Conservation (phyloP, 2,113 vertebrate species). For the Ctenodactylus gundi region DNA sequence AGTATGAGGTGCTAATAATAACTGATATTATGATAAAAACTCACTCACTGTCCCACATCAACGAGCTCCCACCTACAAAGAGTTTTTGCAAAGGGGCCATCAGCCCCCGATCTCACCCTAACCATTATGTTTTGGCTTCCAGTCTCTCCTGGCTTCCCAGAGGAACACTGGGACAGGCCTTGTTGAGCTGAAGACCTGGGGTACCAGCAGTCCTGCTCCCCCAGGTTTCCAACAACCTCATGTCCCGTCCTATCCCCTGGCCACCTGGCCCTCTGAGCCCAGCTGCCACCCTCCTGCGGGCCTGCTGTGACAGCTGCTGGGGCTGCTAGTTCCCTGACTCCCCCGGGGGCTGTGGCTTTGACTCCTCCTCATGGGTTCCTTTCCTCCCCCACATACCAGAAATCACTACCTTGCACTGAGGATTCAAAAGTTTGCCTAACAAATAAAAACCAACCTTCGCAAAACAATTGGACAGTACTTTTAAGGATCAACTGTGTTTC, state of each 20-base stretch:
- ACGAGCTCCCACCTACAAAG: conserved; percentile 23
- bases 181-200: not conserved
- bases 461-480: conserved; percentile 12
- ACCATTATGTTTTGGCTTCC: not conserved
- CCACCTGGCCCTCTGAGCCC: not conserved
- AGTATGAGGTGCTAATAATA: too few species aligned
- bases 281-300: not conserved
- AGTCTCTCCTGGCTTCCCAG: not conserved
- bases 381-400: not conserved
- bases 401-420: not conserved
- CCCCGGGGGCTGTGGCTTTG: not conserved
- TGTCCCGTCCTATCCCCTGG: not conserved
- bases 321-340: not conserved
- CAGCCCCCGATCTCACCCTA: not conserved
- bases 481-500: conserved; percentile 33
- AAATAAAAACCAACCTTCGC: conserved; percentile 2
- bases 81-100: not conserved
- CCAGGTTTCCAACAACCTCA: not conserved
- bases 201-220: not conserved
- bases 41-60: conserved; percentile 22
- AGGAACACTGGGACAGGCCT: not conserved
- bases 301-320: not conserved
- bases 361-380: too few species aligned
- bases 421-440: not conserved
- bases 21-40: too few species aligned